Base-by-base conservation (phyloP, 2,888 invertebrate species). In the Drosophila peninsularis region DNA sequence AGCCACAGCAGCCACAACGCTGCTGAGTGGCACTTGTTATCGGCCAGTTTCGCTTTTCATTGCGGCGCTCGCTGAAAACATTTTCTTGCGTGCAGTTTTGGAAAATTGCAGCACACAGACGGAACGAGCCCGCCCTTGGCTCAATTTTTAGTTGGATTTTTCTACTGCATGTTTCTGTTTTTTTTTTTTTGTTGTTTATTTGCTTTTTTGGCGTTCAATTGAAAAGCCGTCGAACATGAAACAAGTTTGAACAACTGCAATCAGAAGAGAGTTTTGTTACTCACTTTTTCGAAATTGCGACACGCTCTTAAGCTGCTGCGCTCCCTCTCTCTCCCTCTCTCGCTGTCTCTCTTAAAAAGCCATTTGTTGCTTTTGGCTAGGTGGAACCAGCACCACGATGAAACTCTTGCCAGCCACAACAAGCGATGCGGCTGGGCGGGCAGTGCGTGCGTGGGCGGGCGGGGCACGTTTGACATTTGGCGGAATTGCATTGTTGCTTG, bases 91-190 rank as follows among this genome's bases (percentile, higher is more conserved):
- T 75, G 63, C 60, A 62, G 50, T 58, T 54, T 69, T 55, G 58
- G 66, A 69, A 68, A 71, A 80, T 80, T 76, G 70, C 79, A 69
- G 70, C 78, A 62, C 78, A 65, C 47, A 60, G 65, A 62, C 53
- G 53, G 68, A 86, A 86, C 85, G 62, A 73, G 85, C 78, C 85
- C 85, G 85, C 85, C 85, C 87, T 86, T 86, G 85, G 84, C 81
- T 86, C 75, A 71, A 83, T 75, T 73, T 74, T 67, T 58, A 58
- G 58, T 79, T 53, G 37, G 21, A 52, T 36, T 52, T 50, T 52
- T 24, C 5, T 27, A 27, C 52, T n/a, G 24, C n/a, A 11, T 50
- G 34, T 50, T 50, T 5, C 14, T 42, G 2, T 14, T 5, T 4
- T 5, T 21, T 42, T 6, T 14, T 5, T 4, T 30, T 44, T 36